Conservation (phyloP, 2,113 vertebrate species). For the Eubucco bourcierii region DNA sequence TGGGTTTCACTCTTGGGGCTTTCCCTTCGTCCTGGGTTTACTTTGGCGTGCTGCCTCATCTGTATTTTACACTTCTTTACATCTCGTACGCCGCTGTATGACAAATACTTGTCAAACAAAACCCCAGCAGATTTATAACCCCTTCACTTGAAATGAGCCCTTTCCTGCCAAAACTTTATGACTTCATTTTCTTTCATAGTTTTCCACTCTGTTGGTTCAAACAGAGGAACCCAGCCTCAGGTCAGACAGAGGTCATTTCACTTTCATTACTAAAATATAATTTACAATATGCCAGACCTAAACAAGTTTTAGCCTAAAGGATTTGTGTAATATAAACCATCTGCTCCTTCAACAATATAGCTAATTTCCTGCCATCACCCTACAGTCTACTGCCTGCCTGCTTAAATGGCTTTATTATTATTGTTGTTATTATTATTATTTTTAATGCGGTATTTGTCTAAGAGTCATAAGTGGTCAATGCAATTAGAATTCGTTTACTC, state of each 20-base stretch:
- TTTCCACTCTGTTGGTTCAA: conserved; percentile 76
- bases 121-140: conserved; percentile 78
- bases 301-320: conserved; percentile 87
- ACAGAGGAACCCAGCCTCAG: conserved; percentile 76
- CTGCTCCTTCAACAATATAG: conserved; percentile 86
- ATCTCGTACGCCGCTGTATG: conserved; percentile 72
- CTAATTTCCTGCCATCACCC: conserved; percentile 81
- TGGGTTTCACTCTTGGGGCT: conserved; percentile 21
- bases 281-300: conserved; percentile 88
- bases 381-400: conserved; percentile 74
- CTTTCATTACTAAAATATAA: conserved; percentile 88
- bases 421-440: conserved; percentile 28
- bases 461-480: conserved; percentile 59
- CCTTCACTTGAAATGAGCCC: conserved; percentile 73
- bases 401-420: conserved; percentile 61
- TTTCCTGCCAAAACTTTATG: conserved; percentile 79
- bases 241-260: conserved; percentile 84
- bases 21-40: conserved; percentile 71
- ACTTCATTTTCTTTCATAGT: conserved; percentile 80
- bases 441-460: conserved; percentile 67
- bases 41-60: conserved; percentile 66
- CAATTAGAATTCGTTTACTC: conserved; percentile 55
- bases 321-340: conserved; percentile 90
- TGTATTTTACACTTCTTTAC: conserved; percentile 81
- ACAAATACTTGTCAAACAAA: conserved; percentile 83